These are phyloP conservation scores for Seriola dumerili DNA, from an alignment of 2,113 vertebrate genomes.

Conservation along the genomic window DNA sequence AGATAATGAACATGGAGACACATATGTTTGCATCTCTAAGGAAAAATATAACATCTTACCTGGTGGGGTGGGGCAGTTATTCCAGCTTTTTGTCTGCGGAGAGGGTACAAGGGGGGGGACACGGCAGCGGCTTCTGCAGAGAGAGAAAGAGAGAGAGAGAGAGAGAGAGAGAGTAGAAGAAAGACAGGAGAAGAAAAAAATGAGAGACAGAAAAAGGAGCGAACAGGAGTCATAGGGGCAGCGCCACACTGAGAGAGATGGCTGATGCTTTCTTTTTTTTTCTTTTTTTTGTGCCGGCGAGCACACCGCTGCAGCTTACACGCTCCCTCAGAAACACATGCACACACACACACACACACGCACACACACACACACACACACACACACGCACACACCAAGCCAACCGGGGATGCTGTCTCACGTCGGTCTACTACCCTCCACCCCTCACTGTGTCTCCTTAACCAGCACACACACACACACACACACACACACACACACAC, in stretches of 20 bases:
- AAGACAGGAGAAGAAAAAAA: neutral
- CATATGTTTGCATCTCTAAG: neutral
- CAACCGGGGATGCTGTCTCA: constrained; percentile 38
- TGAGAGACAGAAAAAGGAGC: constrained; percentile 25
- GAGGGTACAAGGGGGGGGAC: constrained; percentile 25
- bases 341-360: constrained; percentile 27
- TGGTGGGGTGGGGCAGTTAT: constrained; percentile 32
- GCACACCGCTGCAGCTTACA: constrained; percentile 32
- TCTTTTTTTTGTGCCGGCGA: neutral
- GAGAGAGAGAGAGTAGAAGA: neutral
- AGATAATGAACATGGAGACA: constrained; percentile 1
- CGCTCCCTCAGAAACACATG: constrained; percentile 15
- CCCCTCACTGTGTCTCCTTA: constrained; percentile 10
- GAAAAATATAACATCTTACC: constrained; percentile 43
- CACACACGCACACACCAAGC: constrained; percentile 18
- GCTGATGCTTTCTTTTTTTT: constrained; percentile 39
- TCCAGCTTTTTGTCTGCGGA: constrained; percentile 51
- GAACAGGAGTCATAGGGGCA: constrained; percentile 37
- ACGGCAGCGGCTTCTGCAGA: constrained; percentile 59
- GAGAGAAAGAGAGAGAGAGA: constrained; percentile 13
- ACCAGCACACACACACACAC: constrained; percentile 11
- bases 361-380: constrained; percentile 23
- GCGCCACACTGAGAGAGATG: constrained; percentile 13
- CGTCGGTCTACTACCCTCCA: neutral
- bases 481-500: neutral